Conservation (phyloP, 2,797 vertebrate species). For the Sebastiscus albofasciatus region DNA sequence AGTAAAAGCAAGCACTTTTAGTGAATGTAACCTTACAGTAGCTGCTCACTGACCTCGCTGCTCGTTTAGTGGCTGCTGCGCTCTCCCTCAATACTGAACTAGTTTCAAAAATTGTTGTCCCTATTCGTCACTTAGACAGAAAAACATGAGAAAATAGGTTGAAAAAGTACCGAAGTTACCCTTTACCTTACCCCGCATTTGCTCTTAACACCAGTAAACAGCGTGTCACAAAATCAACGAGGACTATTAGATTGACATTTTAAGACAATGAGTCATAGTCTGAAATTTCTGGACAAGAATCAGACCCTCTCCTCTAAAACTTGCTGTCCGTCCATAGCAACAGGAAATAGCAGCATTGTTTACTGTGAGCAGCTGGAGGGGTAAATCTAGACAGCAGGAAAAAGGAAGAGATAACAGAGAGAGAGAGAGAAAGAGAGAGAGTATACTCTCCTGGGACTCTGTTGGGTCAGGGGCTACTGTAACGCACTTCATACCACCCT, state of each 20-base stretch:
- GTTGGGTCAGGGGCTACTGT: neutral
- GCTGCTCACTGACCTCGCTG: too few relatives aligned
- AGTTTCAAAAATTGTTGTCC: too few relatives aligned
- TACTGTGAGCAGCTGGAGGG: slow-evolving; percentile 61
- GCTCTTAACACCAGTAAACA: neutral
- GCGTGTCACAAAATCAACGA: rapidly evolving
- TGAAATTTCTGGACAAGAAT: neutral
- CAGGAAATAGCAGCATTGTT: slow-evolving; percentile 83
- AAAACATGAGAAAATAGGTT: too few relatives aligned
- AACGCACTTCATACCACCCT: neutral
- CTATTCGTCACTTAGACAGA: too few relatives aligned
- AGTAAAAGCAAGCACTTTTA: too few relatives aligned
- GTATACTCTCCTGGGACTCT: slow-evolving; percentile 18
- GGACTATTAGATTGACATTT: neutral
- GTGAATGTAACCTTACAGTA: too few relatives aligned
- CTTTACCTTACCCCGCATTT: too few relatives aligned
- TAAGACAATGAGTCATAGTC: neutral
- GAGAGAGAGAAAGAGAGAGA: neutral
- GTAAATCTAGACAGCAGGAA: slow-evolving; percentile 56
- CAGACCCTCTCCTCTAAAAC: neutral
- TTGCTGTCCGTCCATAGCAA: slow-evolving; percentile 7
- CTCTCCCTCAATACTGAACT: too few relatives aligned
- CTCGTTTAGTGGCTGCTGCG: too few relatives aligned
- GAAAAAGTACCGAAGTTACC: too few relatives aligned
- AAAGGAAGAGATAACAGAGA: slow-evolving; percentile 62